Conservation (phyloP, 2,797 vertebrate genomes). For the Sebastes cheni region DNA sequence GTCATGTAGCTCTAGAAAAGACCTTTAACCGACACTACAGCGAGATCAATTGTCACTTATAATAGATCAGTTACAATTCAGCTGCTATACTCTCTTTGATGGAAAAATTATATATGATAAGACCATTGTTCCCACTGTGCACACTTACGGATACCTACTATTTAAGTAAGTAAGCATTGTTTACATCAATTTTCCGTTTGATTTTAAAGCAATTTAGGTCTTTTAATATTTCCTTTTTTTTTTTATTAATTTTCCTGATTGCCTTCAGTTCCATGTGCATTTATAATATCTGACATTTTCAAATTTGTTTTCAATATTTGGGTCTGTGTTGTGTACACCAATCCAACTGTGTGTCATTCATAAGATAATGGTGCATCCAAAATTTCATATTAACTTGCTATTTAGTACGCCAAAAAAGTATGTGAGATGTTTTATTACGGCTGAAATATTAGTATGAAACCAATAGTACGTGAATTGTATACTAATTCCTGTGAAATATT, state of each 20-base stretch:
- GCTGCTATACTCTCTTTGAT: background rate
- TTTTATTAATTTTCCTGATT: background rate
- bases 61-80: background rate
- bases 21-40: slow-evolving; percentile 4
- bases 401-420: too few species aligned
- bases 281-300: background rate
- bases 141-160: rapidly evolving
- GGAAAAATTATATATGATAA: background rate
- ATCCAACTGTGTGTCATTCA: background rate
- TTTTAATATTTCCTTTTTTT: background rate
- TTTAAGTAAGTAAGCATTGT: background rate
- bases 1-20: slow-evolving; percentile 4
- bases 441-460: too few species aligned
- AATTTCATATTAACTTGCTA: too few species aligned
- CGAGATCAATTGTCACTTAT: background rate
- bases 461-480: too few species aligned
- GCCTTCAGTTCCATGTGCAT: rapidly evolving
- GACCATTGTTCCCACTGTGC: background rate
- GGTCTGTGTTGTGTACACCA: too few species aligned
- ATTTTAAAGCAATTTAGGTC: background rate
- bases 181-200: rapidly evolving
- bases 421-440: too few species aligned
- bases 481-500: too few species aligned
- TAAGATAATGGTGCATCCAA: background rate
- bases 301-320: background rate